Percentiles rank a stretch among this genome's conserved stretches.
These are phyloP conservation scores for Isotomurus palustris DNA, from an alignment of 2,888 invertebrate genomes.

Conservation along the genomic window DNA sequence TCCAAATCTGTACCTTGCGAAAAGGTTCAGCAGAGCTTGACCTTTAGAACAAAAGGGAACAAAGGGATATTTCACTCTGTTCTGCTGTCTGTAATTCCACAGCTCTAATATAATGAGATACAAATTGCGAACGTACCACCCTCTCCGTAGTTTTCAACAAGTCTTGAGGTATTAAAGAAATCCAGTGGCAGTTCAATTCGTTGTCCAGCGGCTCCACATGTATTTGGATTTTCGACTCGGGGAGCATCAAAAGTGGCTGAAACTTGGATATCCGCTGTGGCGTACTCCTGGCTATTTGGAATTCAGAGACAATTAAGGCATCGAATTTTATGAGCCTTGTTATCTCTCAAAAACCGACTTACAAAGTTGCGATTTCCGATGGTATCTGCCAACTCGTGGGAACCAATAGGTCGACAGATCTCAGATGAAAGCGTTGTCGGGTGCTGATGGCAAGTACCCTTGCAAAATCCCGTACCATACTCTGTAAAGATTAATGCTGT, in stretches of 20 bases:
- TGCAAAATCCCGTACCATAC: constrained; percentile 25
- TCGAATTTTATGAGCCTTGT: too few species aligned
- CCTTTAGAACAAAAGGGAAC: constrained; percentile 7
- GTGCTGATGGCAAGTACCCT: constrained; percentile 24
- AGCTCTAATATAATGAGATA: background rate
- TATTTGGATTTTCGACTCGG: constrained; percentile 37
- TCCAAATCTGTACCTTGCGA: constrained; percentile 39
- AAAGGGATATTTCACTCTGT: background rate
- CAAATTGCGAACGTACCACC: constrained; percentile 4
- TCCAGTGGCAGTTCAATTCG: constrained; percentile 33
- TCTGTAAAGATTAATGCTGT: constrained; percentile 15
- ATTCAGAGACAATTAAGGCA: background rate
- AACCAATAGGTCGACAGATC: constrained; percentile 38
- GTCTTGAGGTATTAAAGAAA: constrained; percentile 24
- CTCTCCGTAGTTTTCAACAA: constrained; percentile 11
- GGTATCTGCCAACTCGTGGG: constrained; percentile 32
- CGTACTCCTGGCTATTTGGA: constrained; percentile 9
- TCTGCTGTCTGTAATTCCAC: background rate
- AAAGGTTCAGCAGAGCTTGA: constrained; percentile 30
- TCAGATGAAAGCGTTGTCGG: constrained; percentile 29
- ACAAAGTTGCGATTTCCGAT: constrained; percentile 23
- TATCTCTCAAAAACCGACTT: constrained; percentile 9
- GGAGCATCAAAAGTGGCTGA: constrained; percentile 23
- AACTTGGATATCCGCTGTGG: constrained; percentile 32
- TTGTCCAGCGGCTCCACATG: constrained; percentile 36